Evolutionary conservation across 2,888 invertebrate species (phyloP).

Genomic region (Melinaea marsaeus): DNA sequence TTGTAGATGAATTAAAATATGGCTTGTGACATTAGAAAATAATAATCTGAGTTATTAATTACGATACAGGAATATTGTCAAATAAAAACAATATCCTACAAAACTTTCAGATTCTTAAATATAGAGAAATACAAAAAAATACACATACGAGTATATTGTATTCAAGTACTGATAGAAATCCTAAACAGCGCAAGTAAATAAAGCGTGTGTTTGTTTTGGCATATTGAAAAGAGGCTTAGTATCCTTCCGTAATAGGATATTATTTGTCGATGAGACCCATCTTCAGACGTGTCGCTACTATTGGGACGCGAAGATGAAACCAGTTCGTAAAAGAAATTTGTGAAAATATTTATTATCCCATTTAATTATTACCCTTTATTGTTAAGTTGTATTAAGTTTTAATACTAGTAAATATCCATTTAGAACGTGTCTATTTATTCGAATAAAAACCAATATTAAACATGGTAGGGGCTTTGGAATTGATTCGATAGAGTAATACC

Average conservation of each 20-base stretch:
- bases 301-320: conserved; percentile 24
- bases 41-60: no score
- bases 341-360: no score
- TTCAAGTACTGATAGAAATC: no score
- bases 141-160: no score
- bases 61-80: no score
- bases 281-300: conserved; percentile 40
- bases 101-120: no score
- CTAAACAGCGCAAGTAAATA: not conserved
- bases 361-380: no score
- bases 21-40: not conserved
- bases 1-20: not conserved
- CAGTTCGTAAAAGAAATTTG: not conserved
- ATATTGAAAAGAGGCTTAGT: conserved; percentile 44
- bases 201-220: conserved; percentile 50
- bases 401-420: no score
- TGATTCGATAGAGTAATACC: conserved; percentile 67
- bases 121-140: no score
- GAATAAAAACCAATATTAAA: not conserved
- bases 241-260: conserved; percentile 63
- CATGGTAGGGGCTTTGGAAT: conserved; percentile 54
- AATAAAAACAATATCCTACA: no score
- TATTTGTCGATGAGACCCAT: conserved; percentile 61
- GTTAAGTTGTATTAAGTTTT: no score
- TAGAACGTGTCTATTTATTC: no score